Evolutionary conservation across 2,113 vertebrate genomes (phyloP).

Genomic region (Tachycineta bicolor): DNA sequence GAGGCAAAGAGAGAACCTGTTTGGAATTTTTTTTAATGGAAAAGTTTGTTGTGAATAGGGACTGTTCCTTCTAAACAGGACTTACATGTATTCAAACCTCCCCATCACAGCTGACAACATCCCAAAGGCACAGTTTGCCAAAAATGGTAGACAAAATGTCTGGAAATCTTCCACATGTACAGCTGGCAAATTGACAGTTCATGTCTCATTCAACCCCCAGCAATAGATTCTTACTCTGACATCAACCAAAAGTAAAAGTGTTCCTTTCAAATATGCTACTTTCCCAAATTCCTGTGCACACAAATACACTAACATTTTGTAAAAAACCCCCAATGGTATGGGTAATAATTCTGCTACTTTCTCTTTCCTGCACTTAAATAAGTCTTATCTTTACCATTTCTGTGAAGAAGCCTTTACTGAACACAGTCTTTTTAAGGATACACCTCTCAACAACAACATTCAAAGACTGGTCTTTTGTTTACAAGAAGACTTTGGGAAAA

Average conservation of each 20-base stretch:
- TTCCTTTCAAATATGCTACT: not conserved
- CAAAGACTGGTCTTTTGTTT: not conserved
- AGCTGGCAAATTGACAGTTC: not conserved
- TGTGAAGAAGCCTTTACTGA: not conserved
- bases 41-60: not conserved
- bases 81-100: not conserved
- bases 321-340: not conserved
- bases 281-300: not conserved
- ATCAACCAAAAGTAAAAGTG: not conserved
- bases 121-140: not conserved
- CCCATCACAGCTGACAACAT: not conserved
- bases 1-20: not conserved
- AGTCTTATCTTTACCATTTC: not conserved
- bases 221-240: not conserved
- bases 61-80: not conserved
- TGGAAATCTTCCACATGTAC: not conserved
- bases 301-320: not conserved
- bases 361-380: not conserved
- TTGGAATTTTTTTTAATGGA: not conserved
- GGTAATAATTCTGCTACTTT: not conserved
- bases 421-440: not conserved
- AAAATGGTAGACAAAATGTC: not conserved
- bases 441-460: not conserved
- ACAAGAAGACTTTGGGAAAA: not conserved
- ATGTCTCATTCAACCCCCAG: not conserved